Conservation (phyloP, 2,113 vertebrate species). For the Sclerurus mexicanus region DNA sequence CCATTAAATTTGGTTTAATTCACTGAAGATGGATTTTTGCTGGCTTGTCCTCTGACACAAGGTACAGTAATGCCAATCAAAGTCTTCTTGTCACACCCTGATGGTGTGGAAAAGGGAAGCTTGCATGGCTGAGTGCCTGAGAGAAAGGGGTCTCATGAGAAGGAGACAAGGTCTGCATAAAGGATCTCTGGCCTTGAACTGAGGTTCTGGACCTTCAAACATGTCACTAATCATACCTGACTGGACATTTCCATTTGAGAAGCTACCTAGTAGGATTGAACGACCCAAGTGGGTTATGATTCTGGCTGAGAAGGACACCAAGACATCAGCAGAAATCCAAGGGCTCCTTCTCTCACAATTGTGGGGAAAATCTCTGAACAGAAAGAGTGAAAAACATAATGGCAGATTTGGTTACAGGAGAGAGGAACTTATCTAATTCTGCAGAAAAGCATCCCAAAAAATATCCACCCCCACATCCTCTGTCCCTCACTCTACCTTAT, state of each 20-base stretch:
- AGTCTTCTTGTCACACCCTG: background rate
- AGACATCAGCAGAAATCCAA: background rate
- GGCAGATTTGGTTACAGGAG: background rate
- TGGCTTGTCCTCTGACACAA: background rate
- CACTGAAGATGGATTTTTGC: background rate
- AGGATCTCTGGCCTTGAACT: background rate
- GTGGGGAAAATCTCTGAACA: background rate
- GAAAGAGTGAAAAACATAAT: background rate
- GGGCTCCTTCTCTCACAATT: rapidly evolving
- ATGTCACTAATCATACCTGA: background rate
- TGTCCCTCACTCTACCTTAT: background rate
- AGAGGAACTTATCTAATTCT: background rate
- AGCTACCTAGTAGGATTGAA: background rate
- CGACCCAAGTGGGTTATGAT: background rate
- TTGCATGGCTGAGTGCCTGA: background rate
- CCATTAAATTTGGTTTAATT: background rate
- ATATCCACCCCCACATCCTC: background rate
- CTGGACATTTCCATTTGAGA: background rate
- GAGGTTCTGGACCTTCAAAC: background rate
- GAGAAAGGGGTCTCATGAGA: background rate
- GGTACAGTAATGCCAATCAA: background rate
- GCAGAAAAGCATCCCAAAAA: background rate
- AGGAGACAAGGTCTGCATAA: background rate
- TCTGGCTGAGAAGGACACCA: background rate
- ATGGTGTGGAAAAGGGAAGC: background rate